Evolutionary conservation across 2,888 invertebrate genomes (phyloP), one percentile per base, ranked within the genome.

Genomic region (Oligia fasciuncula): DNA sequence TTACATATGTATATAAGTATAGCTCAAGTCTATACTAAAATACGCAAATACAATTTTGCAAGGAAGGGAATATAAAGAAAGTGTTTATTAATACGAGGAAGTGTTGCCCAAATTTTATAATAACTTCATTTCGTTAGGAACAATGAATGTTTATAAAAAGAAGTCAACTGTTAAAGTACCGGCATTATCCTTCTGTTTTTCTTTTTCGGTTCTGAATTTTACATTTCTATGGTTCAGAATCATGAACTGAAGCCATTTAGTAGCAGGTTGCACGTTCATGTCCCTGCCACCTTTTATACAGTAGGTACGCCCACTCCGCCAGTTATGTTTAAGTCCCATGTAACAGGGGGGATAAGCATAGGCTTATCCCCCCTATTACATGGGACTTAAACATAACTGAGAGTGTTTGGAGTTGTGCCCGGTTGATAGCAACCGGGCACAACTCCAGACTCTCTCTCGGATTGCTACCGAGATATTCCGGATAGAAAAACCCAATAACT

Each of bases 141-240:
- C 68, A 79, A 79, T 57, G 11, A 11, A 19, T 54, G 54, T 69
- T 78, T 78, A 69, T 23, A 35, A 23, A 69, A 69, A 49, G 19
- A 49, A 68, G 23, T n/a, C 8, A 43, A 43, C n/a, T 43, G 43
- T 43, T 43, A n/a, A 43, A 29, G 46, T 72, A n/a, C 4, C 14
- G 14, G 17, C 14, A 11, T 17, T 73, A n/a, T 13, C 8, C 49
- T 57, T 46, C 35, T n/a, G n/a, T n/a, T n/a, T n/a, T n/a, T n/a
- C n/a, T n/a, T n/a, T n/a, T n/a, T n/a, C 11, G 2, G 0, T 46
- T 46, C 46, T 11, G 46, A 46, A 46, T 11, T 46, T 2, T 11
- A 46, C 46, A 46, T 46, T 51, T 51, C 1, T 5, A 51, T 14
- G 4, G 14, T 51, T 4, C 5, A 54, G 19, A 6, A 19, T 19